Evolutionary conservation across 2,797 vertebrate genomes (phyloP).

Genomic region (Acrossocheilus wenchowensis): DNA sequence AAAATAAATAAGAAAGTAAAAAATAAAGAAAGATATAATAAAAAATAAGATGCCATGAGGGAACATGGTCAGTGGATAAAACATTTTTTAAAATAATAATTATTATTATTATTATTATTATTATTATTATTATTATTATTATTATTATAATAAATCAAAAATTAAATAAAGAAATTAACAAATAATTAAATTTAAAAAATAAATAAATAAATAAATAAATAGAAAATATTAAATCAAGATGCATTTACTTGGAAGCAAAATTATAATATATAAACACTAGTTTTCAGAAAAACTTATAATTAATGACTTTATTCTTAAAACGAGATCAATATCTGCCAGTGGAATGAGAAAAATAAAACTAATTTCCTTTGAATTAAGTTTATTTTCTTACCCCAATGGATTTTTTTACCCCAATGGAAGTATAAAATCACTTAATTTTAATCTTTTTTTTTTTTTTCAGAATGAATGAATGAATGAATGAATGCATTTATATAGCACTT

Average conservation of each 20-base stretch:
- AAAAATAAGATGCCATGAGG: too few species aligned
- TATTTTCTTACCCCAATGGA: not conserved
- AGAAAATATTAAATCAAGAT: not conserved
- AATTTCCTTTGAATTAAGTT: not conserved
- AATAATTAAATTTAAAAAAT: not conserved
- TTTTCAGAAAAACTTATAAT: not conserved
- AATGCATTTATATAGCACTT: too few species aligned
- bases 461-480: too few species aligned
- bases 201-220: not conserved
- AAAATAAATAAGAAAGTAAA: too few species aligned
- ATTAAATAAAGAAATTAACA: not conserved
- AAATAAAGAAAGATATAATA: too few species aligned
- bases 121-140: too few species aligned
- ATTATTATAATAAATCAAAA: too few species aligned
- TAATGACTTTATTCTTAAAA: not conserved
- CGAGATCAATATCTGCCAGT: not conserved
- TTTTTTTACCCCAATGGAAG: not conserved
- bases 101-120: too few species aligned
- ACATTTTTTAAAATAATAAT: too few species aligned
- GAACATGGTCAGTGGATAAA: too few species aligned
- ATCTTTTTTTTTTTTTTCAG: too few species aligned
- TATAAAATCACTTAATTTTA: not conserved
- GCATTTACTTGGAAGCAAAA: not conserved
- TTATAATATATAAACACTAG: not conserved
- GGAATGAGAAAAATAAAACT: not conserved